These are phyloP conservation scores for Orthonychiurus folsomi DNA, from an alignment of 2,888 invertebrate species.

Conservation along the genomic window DNA sequence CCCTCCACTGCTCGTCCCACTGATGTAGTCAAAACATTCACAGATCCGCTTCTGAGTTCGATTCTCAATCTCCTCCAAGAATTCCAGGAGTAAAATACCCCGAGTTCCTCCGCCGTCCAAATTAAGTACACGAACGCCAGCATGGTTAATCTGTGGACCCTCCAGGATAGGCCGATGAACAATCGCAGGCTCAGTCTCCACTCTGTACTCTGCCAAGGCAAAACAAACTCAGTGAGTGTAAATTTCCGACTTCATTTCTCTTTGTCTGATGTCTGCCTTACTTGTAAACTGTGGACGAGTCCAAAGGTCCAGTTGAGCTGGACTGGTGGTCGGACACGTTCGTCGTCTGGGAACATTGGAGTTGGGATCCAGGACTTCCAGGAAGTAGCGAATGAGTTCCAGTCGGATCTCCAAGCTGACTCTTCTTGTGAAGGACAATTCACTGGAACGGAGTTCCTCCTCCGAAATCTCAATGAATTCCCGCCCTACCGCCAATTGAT, in stretches of 20 bases:
- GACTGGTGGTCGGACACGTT: neutral
- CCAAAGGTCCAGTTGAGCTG: neutral
- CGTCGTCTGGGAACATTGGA: neutral
- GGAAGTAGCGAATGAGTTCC: neutral
- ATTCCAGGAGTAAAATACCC: neutral
- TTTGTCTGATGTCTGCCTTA: no score
- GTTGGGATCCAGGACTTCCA: neutral
- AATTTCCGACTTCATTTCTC: no score
- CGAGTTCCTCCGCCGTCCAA: slow-evolving; percentile 4
- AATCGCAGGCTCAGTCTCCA: neutral
- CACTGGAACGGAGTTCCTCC: neutral
- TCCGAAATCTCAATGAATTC: neutral
- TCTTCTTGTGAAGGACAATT: neutral
- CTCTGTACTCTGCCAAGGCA: neutral
- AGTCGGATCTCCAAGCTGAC: neutral
- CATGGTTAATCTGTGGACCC: no score
- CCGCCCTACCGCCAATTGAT: neutral
- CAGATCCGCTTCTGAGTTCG: neutral
- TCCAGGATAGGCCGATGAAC: neutral
- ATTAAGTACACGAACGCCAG: neutral
- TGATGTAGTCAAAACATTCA: neutral
- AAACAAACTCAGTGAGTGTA: no score
- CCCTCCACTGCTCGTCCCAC: slow-evolving; percentile 1
- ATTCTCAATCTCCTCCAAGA: neutral
- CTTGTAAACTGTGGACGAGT: neutral